Percentiles rank a stretch among this genome's conserved stretches.
These are phyloP conservation scores for Centropyge bicolor DNA, from an alignment of 2,797 vertebrate species.

Conservation along the genomic window DNA sequence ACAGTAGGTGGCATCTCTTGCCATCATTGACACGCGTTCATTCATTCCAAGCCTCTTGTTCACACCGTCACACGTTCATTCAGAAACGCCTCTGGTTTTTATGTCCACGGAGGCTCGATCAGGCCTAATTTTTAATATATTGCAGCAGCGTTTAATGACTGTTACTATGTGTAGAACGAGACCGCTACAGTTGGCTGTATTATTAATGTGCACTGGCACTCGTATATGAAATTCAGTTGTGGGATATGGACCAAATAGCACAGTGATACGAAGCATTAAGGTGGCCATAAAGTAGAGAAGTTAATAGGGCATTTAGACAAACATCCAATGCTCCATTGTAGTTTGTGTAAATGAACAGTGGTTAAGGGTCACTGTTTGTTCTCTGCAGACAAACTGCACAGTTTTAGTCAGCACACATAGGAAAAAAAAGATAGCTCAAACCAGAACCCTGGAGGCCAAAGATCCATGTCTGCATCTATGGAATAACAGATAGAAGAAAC, in stretches of 20 bases:
- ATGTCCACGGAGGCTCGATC: background rate
- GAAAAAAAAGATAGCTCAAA: background rate
- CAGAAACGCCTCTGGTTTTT: conserved; percentile 15
- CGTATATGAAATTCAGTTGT: background rate
- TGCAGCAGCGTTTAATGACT: background rate
- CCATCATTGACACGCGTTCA: conserved; percentile 13
- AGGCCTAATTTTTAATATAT: background rate
- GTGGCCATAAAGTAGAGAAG: background rate
- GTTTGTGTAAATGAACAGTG: too few relatives aligned
- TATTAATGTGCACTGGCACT: background rate
- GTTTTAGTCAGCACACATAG: background rate
- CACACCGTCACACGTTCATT: conserved; percentile 34
- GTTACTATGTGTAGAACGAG: background rate
- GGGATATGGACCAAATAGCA: background rate
- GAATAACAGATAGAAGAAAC: background rate
- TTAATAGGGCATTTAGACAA: background rate
- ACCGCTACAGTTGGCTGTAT: background rate
- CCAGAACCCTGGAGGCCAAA: background rate
- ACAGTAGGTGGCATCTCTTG: conserved; percentile 53
- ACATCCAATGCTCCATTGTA: too few relatives aligned
- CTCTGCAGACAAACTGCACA: too few relatives aligned
- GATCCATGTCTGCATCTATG: background rate
- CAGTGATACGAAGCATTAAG: background rate
- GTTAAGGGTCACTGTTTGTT: too few relatives aligned
- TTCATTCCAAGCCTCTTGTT: conserved; percentile 37